Evolutionary conservation across 2,888 invertebrate genomes (phyloP).

Genomic region (Masnerella sp.): DNA sequence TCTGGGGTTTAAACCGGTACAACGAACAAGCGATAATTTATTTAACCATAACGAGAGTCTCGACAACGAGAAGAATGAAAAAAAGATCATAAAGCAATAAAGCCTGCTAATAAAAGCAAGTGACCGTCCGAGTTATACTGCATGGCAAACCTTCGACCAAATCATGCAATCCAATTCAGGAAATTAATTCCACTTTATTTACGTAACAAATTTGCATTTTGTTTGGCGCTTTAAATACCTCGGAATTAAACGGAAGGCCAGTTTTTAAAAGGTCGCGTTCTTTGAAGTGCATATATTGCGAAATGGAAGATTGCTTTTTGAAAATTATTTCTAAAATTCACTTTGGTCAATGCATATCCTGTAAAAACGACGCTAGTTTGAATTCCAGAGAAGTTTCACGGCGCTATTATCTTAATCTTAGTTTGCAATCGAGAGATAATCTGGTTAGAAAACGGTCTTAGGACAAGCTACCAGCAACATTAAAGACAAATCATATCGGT

Average conservation of each 20-base stretch:
- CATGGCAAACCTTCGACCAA: constrained; percentile 31
- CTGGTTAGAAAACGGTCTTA: constrained; percentile 18
- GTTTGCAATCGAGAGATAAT: constrained; percentile 14
- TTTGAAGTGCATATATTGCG: too few relatives aligned
- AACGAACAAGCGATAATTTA: constrained; percentile 43
- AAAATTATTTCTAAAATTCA: too few relatives aligned
- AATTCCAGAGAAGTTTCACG: constrained; percentile 1
- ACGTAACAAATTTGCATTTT: constrained; percentile 40
- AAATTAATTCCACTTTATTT: constrained; percentile 51
- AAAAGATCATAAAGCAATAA: constrained; percentile 58
- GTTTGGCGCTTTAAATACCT: constrained; percentile 24
- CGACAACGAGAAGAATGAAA: constrained; percentile 37
- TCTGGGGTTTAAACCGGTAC: constrained; percentile 10
- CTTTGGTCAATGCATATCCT: not conserved
- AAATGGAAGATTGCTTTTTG: too few relatives aligned
- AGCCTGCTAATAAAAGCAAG: constrained; percentile 55
- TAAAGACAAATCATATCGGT: constrained; percentile 37
- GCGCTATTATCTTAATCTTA: constrained; percentile 22
- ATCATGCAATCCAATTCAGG: constrained; percentile 42
- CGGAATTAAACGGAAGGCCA: too few relatives aligned
- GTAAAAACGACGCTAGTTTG: not conserved
- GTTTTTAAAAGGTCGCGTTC: too few relatives aligned
- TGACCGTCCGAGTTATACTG: constrained; percentile 43
- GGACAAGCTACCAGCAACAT: constrained; percentile 14
- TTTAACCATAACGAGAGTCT: constrained; percentile 46